Percentiles rank a stretch among this genome's conserved stretches.
Conservation (phyloP, 2,888 invertebrate species). For the Drosophila mulleri region DNA sequence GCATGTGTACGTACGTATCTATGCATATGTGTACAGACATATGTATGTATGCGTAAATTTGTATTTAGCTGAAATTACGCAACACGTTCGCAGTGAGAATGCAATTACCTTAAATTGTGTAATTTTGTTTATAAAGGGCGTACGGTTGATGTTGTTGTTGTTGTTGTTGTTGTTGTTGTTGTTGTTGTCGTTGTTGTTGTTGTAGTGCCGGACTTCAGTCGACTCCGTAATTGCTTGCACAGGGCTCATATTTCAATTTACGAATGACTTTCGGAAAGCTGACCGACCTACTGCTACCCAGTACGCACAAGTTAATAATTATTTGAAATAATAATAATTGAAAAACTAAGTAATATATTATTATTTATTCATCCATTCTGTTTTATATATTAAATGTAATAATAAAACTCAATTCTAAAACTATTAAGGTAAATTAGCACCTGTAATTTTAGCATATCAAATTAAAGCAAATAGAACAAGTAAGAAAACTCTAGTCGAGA, state of each 20-base stretch:
- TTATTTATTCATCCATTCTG: too few relatives aligned
- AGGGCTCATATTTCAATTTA: conserved; percentile 58
- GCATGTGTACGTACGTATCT: background rate
- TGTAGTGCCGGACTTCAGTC: conserved; percentile 16
- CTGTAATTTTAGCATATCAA: too few relatives aligned
- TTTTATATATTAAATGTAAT: too few relatives aligned
- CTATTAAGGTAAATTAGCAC: too few relatives aligned
- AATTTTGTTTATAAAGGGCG: conserved; percentile 58
- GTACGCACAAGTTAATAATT: background rate
- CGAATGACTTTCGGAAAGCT: too few relatives aligned
- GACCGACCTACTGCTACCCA: conserved; percentile 1
- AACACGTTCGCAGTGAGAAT: conserved; percentile 33
- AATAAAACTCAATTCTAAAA: too few relatives aligned
- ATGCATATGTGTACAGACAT: too few relatives aligned
- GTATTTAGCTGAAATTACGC: background rate
- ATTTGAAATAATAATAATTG: too few relatives aligned
- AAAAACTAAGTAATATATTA: too few relatives aligned
- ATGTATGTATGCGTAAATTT: background rate
- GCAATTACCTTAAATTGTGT: conserved; percentile 60
- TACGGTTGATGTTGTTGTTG: conserved; percentile 13
- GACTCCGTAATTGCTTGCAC: conserved; percentile 30
- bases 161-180: background rate
- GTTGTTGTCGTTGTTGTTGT: conserved; percentile 2
- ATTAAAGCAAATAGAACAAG: too few relatives aligned
- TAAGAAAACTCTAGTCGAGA: too few relatives aligned